Base-by-base conservation (phyloP, 2,888 invertebrate genomes). In the Allophyes oxyacanthae region DNA sequence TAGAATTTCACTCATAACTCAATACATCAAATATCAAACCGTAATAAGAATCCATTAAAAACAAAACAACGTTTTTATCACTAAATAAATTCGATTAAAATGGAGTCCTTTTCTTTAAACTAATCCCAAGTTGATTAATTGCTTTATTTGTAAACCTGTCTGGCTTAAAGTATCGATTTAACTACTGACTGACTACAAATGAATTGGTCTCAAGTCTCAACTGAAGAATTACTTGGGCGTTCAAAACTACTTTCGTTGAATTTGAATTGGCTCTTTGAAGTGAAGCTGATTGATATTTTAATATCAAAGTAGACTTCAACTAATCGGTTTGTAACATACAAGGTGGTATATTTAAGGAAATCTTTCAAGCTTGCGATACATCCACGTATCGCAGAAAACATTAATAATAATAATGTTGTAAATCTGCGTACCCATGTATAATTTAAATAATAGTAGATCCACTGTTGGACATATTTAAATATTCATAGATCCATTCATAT, bases 121-220 rank as follows among this genome's bases (percentile, higher is more conserved):
- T 67, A 44, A 62, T 63, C 68, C 63, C 46, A 26, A 38, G 7
- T 68, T 64, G 64, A 63, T 64, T 63, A 64, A 68, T 68, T 50
- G 50, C 56, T 13, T 68, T 55, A 55, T 63, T 68, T 68, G 45
- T 42, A 28, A 62, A 50, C 11, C 45, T 46, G 43, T 33, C 34
- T n/a, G 10, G 14, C 9, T 14, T 9, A n/a, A 7, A 20, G 25
- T 14, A 7, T 15, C 30, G 25, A 9, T 26, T 36, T 6, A 14
- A 45, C 15, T 14, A 28, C 10, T n/a, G 8, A 33, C 11, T 32
- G 58, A 57, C 41, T 57, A 57, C 32, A 52, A 69, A 64, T 42
- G 8, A 44, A 44, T 51, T 25, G 11, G 36, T 57, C 32, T 25
- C n/a, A 34, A 54, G 36, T 57, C 32, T 25, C n/a, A 34, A 54